These are phyloP conservation scores for Ondatra zibethicus DNA, from an alignment of 2,113 vertebrate species.

Conservation along the genomic window DNA sequence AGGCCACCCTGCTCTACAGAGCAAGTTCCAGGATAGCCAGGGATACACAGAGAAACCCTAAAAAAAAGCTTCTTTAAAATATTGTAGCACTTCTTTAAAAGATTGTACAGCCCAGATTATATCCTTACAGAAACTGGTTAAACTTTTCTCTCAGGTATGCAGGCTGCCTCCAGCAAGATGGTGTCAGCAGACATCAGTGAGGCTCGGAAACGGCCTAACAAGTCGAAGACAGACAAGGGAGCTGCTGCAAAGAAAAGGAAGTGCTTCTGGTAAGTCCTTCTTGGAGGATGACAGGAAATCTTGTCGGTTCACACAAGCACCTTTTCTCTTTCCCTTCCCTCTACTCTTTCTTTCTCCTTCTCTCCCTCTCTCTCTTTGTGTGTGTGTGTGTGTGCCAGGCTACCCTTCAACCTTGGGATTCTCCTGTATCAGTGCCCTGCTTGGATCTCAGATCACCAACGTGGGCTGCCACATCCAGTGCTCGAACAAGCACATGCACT, in stretches of 20 bases:
- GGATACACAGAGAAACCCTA: too few species aligned
- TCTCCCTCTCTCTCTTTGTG: not conserved
- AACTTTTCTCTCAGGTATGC: conserved; percentile 89
- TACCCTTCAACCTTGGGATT: not conserved
- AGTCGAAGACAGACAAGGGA: conserved; percentile 38
- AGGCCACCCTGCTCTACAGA: too few species aligned
- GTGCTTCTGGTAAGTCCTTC: conserved; percentile 91
- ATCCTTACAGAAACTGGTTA: not conserved
- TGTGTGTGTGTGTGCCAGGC: not conserved
- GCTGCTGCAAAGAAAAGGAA: conserved; percentile 84
- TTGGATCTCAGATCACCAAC: not conserved
- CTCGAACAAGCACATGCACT: not conserved
- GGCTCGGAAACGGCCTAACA: conserved; percentile 85
- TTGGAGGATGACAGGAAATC: too few species aligned
- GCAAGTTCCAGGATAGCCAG: too few species aligned
- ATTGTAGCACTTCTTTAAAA: too few species aligned
- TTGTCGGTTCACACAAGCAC: not conserved
- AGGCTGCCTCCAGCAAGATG: conserved; percentile 90
- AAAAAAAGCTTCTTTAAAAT: not conserved
- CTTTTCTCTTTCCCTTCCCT: not conserved
- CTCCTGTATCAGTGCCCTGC: not conserved
- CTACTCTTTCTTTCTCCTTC: not conserved
- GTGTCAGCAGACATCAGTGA: conserved; percentile 82
- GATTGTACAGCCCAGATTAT: not conserved
- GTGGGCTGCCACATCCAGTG: too few species aligned